Conservation (phyloP, 2,113 vertebrate genomes). For the Sorex fumeus region DNA sequence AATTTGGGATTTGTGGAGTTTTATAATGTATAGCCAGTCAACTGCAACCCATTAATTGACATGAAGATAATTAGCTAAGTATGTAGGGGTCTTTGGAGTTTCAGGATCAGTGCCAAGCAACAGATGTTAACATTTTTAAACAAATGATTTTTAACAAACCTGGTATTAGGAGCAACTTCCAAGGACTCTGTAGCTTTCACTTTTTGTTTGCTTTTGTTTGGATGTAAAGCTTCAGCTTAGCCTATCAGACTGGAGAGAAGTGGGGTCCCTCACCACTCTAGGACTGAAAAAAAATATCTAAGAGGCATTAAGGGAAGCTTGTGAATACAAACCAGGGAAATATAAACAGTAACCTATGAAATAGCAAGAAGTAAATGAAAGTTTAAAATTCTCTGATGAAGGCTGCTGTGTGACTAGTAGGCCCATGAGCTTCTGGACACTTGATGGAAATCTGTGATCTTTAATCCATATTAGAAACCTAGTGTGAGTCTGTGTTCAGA, state of each 20-base stretch:
- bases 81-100: constrained; percentile 69
- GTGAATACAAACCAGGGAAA: constrained; percentile 17
- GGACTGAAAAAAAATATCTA: constrained; percentile 6
- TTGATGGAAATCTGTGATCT: constrained; percentile 26
- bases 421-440: neutral
- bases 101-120: constrained; percentile 71
- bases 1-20: constrained; percentile 37
- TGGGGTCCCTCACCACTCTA: neutral
- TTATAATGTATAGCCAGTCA: constrained; percentile 53
- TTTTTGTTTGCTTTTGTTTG: constrained; percentile 52
- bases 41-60: constrained; percentile 69
- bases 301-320: constrained; percentile 22
- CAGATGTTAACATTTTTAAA: constrained; percentile 75
- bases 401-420: neutral
- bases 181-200: constrained; percentile 38
- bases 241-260: neutral
- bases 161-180: neutral
- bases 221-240: neutral
- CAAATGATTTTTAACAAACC: constrained; percentile 70
- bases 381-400: constrained; percentile 25
- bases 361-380: constrained; percentile 1
- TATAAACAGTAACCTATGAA: constrained; percentile 13
- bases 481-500: neutral
- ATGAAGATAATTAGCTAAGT: constrained; percentile 62
- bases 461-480: constrained; percentile 25